Conservation (phyloP, 2,888 invertebrate genomes). For the Andrena praecox region DNA sequence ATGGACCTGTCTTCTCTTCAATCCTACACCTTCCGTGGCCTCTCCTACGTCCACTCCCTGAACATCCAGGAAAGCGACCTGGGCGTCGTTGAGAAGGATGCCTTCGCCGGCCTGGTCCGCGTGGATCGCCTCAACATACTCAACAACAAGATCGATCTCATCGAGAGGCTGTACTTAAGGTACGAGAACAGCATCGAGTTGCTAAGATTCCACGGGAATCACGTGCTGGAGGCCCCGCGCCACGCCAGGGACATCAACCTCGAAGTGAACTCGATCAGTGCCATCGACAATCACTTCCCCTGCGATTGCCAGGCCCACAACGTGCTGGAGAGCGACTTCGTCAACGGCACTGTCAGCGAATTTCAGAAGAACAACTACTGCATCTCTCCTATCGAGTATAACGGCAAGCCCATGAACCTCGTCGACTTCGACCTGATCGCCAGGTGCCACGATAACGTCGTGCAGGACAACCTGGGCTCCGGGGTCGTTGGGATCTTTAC, state of each 20-base stretch:
- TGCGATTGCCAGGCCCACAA: conserved; percentile 94
- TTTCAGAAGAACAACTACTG: conserved; percentile 90
- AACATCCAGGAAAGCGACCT: conserved; percentile 94
- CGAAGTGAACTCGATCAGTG: conserved; percentile 90
- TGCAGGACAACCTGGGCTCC: conserved; percentile 88
- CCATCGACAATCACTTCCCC: conserved; percentile 93
- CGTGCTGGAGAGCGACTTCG: conserved; percentile 91
- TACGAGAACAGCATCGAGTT: conserved; percentile 90
- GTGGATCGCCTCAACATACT: conserved; percentile 91
- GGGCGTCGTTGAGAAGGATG: conserved; percentile 90
- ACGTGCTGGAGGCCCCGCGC: conserved; percentile 91
- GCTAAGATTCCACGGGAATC: conserved; percentile 93
- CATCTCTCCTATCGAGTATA: conserved; percentile 93
- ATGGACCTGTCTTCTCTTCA: conserved; percentile 92
- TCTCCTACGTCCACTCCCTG: conserved; percentile 91
- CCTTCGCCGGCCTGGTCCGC: conserved; percentile 91
- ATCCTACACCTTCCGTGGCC: conserved; percentile 91
- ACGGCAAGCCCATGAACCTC: conserved; percentile 91
- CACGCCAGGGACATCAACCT: conserved; percentile 89
- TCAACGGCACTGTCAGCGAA: conserved; percentile 87
- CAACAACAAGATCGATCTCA: conserved; percentile 94
- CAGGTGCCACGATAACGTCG: conserved; percentile 89
- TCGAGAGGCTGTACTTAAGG: conserved; percentile 88
- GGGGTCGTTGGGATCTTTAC: conserved; percentile 63
- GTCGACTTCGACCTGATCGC: conserved; percentile 89